Percentiles rank a stretch among this genome's conserved stretches.
phyloP scores from a whole-genome alignment of 1,140 invertebrate genomes.

The Cydia pomonella region DNA sequence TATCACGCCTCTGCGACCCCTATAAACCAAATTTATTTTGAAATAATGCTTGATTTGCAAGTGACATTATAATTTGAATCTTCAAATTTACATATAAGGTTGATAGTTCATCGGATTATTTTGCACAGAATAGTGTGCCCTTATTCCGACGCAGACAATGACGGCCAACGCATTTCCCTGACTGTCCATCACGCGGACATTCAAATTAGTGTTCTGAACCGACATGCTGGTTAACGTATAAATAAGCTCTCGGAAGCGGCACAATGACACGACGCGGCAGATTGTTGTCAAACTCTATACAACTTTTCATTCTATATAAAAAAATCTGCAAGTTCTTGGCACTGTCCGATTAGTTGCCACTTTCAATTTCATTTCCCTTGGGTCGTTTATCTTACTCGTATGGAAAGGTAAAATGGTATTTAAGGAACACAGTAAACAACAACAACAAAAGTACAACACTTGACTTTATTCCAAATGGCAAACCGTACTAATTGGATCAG shows the following conservation, averaged over 20 bases:
- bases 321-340: not conserved
- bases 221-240: not conserved
- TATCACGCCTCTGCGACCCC: not conserved
- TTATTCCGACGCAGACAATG: not conserved
- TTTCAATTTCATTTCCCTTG: no score
- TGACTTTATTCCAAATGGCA: no score
- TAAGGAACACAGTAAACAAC: no score
- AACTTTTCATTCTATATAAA: no score
- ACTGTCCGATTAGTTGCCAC: not conserved
- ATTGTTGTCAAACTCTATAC: no score
- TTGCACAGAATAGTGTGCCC: not conserved
- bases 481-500: no score
- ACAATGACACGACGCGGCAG: not conserved
- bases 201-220: not conserved
- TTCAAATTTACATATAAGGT: not conserved
- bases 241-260: not conserved
- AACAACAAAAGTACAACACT: no score
- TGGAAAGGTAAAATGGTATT: no score
- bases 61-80: not conserved
- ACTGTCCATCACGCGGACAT: constrained; percentile 5
- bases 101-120: not conserved
- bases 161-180: not conserved
- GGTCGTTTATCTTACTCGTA: no score
- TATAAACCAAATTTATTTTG: not conserved
- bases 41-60: not conserved